Conservation (phyloP, 2,888 invertebrate species). For the Philopedon plagiatum region DNA sequence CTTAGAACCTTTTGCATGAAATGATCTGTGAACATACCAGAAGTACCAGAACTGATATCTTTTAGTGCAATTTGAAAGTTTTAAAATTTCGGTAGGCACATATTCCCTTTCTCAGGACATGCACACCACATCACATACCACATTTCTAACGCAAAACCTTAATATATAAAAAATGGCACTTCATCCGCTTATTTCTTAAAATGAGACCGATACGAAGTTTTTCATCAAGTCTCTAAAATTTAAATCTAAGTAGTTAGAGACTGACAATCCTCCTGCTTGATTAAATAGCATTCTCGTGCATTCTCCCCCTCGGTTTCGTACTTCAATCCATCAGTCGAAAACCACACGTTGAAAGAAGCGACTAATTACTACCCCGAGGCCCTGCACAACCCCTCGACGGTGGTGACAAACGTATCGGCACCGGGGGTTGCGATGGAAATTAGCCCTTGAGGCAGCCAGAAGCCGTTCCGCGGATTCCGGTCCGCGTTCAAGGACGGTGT, state of each 20-base stretch:
- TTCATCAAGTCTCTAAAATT: not conserved
- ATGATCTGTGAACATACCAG: too few relatives aligned
- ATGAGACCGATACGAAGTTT: too few relatives aligned
- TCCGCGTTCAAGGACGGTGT: not conserved
- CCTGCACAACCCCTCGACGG: slow-evolving; percentile 29
- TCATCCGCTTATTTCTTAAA: too few relatives aligned
- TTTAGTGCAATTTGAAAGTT: too few relatives aligned
- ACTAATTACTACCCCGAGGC: slow-evolving; percentile 50
- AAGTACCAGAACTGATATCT: too few relatives aligned
- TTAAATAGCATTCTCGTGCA: slow-evolving; percentile 14
- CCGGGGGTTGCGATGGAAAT: slow-evolving; percentile 49
- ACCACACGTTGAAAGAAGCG: slow-evolving; percentile 51
- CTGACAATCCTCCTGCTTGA: slow-evolving; percentile 16
- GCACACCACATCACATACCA: too few relatives aligned
- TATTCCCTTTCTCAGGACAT: too few relatives aligned
- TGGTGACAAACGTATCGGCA: slow-evolving; percentile 51
- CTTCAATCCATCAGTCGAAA: slow-evolving; percentile 44
- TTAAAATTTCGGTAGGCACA: too few relatives aligned
- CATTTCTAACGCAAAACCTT: too few relatives aligned
- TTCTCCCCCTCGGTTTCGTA: not conserved
- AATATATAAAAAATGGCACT: too few relatives aligned
- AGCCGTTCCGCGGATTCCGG: slow-evolving; percentile 38
- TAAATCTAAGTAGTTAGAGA: not conserved
- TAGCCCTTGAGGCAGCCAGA: slow-evolving; percentile 48
- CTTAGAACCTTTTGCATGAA: too few relatives aligned